These are phyloP conservation scores for Escarpia spicata DNA, from an alignment of 2,888 invertebrate species.

Conservation along the genomic window DNA sequence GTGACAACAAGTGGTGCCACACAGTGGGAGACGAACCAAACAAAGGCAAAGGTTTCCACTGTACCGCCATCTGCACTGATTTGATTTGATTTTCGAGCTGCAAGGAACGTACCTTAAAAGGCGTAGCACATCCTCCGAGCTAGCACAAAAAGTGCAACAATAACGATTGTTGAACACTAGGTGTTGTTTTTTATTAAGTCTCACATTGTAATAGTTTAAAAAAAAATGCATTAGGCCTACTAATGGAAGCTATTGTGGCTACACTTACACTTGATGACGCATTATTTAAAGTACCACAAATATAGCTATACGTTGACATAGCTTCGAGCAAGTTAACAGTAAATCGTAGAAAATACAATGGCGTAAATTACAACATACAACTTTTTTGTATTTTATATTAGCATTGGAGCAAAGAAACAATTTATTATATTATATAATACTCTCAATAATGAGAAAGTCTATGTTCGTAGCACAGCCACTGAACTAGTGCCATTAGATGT, in stretches of 20 bases:
- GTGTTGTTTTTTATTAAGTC: background rate
- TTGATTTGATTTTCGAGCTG: background rate
- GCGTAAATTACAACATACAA: background rate
- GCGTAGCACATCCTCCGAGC: background rate
- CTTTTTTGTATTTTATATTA: background rate
- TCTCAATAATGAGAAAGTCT: background rate
- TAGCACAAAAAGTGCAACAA: background rate
- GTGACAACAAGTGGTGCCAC: too few species aligned
- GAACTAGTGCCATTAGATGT: background rate
- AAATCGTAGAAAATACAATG: background rate
- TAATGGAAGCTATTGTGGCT: background rate
- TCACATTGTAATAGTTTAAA: background rate
- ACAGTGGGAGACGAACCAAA: too few species aligned
- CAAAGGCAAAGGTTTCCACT: too few species aligned
- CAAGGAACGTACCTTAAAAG: background rate
- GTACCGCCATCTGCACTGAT: too few species aligned
- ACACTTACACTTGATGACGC: background rate
- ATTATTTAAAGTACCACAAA: background rate
- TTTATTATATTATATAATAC: background rate
- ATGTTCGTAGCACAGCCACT: background rate
- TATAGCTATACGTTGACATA: background rate
- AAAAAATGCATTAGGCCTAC: background rate
- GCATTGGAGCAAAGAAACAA: background rate
- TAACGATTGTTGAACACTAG: background rate
- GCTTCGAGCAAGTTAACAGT: background rate